These are phyloP conservation scores for Batillaria attramentaria DNA, from an alignment of 1,140 invertebrate species.

Conservation along the genomic window DNA sequence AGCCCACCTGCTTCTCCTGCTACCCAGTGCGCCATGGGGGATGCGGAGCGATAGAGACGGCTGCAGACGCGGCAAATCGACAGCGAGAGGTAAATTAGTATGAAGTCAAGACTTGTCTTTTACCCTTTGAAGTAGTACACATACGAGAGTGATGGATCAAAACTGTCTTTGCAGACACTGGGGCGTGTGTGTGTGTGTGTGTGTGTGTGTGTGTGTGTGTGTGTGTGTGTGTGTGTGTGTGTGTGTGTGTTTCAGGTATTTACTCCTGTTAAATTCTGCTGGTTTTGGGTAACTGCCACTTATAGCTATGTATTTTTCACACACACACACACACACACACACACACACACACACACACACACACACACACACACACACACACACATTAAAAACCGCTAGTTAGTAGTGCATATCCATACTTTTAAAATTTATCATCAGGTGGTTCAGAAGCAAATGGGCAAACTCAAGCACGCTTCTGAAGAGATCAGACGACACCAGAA, in stretches of 20 bases:
- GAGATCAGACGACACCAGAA: not conserved
- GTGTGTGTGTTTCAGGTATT: slow-evolving; percentile 1
- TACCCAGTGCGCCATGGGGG: not conserved
- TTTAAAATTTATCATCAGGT: too few species aligned
- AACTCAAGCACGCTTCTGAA: not conserved
- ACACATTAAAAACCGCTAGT: too few species aligned
- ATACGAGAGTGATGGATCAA: too few species aligned
- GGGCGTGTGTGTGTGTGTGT: slow-evolving; percentile 22
- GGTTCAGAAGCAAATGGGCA: not conserved
- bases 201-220: slow-evolving; percentile 28
- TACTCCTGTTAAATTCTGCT: not conserved
- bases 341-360: not conserved
- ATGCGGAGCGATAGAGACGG: not conserved
- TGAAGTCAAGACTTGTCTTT: not conserved
- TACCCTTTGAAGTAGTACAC: not conserved
- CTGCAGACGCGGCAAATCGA: not conserved
- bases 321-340: not conserved
- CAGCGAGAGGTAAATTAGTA: not conserved
- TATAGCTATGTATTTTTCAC: not conserved
- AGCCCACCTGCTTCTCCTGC: not conserved
- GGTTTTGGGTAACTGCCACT: not conserved
- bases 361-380: slow-evolving; percentile 10
- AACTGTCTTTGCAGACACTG: too few species aligned
- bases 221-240: not conserved
- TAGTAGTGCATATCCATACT: too few species aligned